Conservation (phyloP, 2,797 vertebrate species). For the Glyptemys insculpta region DNA sequence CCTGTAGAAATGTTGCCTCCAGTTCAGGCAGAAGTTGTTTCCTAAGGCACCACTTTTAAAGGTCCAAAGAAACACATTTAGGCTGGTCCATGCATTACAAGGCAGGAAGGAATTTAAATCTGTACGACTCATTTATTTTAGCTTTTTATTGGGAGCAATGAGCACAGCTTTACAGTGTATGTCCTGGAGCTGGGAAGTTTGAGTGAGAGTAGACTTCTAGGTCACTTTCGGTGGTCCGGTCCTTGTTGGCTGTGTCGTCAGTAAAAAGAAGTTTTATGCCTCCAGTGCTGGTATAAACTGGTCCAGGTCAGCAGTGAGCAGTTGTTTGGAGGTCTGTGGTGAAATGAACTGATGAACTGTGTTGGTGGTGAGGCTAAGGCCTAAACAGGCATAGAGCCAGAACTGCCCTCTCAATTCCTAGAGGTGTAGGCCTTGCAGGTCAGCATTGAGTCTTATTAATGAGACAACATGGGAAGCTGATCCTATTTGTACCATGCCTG, state of each 20-base stretch:
- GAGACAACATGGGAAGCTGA: background rate
- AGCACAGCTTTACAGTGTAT: background rate
- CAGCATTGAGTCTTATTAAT: background rate
- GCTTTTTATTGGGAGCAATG: background rate
- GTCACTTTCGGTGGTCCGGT: accelerated
- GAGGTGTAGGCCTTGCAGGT: background rate
- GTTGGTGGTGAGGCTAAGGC: background rate
- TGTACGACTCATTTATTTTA: background rate
- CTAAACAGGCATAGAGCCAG: background rate
- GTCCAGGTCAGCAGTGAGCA: background rate
- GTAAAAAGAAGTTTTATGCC: background rate
- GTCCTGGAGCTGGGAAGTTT: background rate
- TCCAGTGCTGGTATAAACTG: background rate
- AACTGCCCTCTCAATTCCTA: background rate
- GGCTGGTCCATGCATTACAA: background rate
- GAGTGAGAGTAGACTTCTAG: background rate
- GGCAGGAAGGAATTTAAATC: background rate
- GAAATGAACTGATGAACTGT: background rate
- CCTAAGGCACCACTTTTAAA: background rate
- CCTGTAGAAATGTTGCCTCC: background rate
- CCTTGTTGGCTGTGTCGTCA: background rate
- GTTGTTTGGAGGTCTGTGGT: background rate
- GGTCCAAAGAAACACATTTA: background rate
- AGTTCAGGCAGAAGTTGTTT: background rate
- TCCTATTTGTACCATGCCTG: background rate